Evolutionary conservation across 2,113 vertebrate genomes (phyloP), one percentile per base, ranked within the genome.

Genomic region (Morone saxatilis): DNA sequence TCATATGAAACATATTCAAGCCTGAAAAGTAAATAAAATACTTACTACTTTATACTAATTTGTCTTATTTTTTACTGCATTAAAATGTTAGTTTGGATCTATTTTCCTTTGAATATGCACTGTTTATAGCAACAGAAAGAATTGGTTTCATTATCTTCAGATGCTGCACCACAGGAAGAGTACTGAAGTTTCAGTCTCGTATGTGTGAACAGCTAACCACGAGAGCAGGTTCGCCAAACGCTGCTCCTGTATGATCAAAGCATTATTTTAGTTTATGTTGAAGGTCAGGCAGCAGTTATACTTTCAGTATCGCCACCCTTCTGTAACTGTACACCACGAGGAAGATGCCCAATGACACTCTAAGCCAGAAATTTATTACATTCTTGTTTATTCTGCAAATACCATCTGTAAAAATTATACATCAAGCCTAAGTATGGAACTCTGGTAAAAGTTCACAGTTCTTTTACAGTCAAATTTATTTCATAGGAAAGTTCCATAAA

Each of bases 21-120:
- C 93, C 95, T 96, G 94, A 95, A 90, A 93, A 94, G 90, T 93
- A 92, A 96, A 95, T 95, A 96, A 96, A 96, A 92, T 96, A 95
- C 94, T 94, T 94, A 95, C 88, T 95, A 87, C 84, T 88, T 90
- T 78, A 87, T 70, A 85, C 67, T 45, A 62, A 22, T 80, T 60
- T 65, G 66, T 81, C 45, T 51, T 57, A 6, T 54, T 71, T 65
- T 31, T 53, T 36, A 50, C 73, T 88, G n/a, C 22, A n/a, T 69
- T 31, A 6, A 48, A 51, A 60, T 41, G 4, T 54, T 0, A 4
- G 16, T 25, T 13, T 45, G n/a, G 25, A 6, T 38, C 60, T 38
- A 31, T 31, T 59, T 31, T 4, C 1, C 11, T 38, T 25, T 16
- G 20, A 19, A 14, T 48, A 54, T 70, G 43, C 12, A 22, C 56